Evolutionary conservation across 2,888 invertebrate genomes (phyloP), one percentile per base, ranked within the genome.

Genomic region (Eulithis testata): DNA sequence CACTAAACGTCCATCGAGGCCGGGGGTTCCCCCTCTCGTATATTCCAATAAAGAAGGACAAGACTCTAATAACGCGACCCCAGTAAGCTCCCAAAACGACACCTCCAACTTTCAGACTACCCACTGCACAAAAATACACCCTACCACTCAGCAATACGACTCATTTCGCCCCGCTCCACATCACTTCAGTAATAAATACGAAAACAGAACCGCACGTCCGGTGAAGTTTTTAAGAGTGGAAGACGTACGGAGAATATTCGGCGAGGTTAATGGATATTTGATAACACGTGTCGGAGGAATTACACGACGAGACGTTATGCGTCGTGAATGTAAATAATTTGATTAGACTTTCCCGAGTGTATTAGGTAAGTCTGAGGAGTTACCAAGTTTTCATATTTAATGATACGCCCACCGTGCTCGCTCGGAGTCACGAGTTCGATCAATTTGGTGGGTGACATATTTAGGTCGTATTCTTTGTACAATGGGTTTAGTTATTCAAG

Each of bases 1-100:
- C 31, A 27, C 51, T 31, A 56, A 65, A 53, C 60, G 66, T 57
- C 65, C 66, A 60, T 53, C 55, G 68, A 52, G 60, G 63, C 62
- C 62, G 69, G 55, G 70, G 70, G 75, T 69, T 67, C 77, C 72
- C 72, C 76, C 80, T 83, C 87, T 83, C 87, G 83, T 87, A 89
- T 85, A 87, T 87, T 87, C 87, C 87, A 89, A 90, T 89, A 89
- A 88, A 88, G 87, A 87, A 88, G 82, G 88, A 88, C 89, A 88
- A 86, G 84, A 76, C 86, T 85, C 85, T 86, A 89, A 89, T 89
- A 89, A 87, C 86, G 80, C 81, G 86, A 83, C 86, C 87, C 86
- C 69, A 85, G 82, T 86, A 88, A 88, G 86, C 87, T 84, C 84
- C 86, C 86, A 80, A 84, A 86, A 87, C 87, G 87, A 87, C 88